phyloP scores from a whole-genome alignment of 2,113 vertebrate species.

The Nesogale talazaci region DNA sequence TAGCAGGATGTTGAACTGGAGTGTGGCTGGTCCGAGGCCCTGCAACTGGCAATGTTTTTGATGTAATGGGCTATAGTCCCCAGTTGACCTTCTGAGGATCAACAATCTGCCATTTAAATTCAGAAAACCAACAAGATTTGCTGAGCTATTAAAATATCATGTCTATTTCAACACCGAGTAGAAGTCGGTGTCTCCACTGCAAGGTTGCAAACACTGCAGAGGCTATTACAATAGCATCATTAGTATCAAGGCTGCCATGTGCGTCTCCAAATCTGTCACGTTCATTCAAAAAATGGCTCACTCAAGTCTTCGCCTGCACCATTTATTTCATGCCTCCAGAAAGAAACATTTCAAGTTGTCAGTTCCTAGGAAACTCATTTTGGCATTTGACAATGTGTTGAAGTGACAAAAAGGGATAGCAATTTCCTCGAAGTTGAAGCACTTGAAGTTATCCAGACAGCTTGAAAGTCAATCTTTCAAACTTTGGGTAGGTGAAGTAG shows the following conservation, averaged over 20 bases:
- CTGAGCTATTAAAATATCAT: not conserved
- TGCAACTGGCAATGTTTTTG: not conserved
- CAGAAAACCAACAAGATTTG: not conserved
- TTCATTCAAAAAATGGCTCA: slow-evolving; percentile 35
- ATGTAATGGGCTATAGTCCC: slow-evolving; percentile 34
- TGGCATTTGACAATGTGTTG: slow-evolving; percentile 37
- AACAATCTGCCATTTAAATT: slow-evolving; percentile 21
- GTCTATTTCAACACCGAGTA: not conserved
- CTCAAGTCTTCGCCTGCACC: not conserved
- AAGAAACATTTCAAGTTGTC: slow-evolving; percentile 41
- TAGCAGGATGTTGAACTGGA: not conserved
- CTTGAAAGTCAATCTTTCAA: not conserved
- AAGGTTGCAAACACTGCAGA: not conserved
- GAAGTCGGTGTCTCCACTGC: not conserved
- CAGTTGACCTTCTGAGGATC: not conserved
- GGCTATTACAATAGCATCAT: not conserved
- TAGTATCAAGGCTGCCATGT: not conserved
- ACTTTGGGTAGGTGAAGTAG: not conserved
- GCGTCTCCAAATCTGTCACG: slow-evolving; percentile 50
- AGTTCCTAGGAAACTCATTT: slow-evolving; percentile 49
- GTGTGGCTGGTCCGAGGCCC: not conserved
- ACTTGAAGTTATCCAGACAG: not conserved
- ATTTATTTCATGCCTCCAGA: slow-evolving; percentile 42
- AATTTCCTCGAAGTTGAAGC: not conserved
- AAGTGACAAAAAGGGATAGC: slow-evolving; percentile 40